Percentiles rank a stretch among this genome's conserved stretches.
phyloP scores from a whole-genome alignment of 2,888 invertebrate genomes.

The Mallateleia sp. region DNA sequence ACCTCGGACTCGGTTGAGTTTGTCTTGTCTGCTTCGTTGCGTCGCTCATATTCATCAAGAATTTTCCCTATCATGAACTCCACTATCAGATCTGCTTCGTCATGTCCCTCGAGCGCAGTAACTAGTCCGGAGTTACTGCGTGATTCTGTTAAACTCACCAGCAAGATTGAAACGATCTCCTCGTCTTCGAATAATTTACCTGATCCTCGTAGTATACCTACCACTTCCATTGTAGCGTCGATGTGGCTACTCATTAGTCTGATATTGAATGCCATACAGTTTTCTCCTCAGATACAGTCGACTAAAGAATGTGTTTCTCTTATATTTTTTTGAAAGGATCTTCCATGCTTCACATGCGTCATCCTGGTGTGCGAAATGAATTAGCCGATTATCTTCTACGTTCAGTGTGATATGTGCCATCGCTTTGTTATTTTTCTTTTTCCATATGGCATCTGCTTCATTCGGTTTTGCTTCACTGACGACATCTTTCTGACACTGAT shows the following conservation, averaged over 20 bases:
- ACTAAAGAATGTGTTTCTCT: constrained; percentile 30
- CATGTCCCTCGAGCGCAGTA: constrained; percentile 72
- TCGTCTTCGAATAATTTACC: constrained; percentile 71
- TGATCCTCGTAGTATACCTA: constrained; percentile 69
- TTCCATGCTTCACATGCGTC: constrained; percentile 61
- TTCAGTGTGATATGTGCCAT: constrained; percentile 60
- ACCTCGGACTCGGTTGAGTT: no score
- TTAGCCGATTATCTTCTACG: constrained; percentile 68
- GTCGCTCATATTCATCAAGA: constrained; percentile 74
- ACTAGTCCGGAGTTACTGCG: constrained; percentile 73
- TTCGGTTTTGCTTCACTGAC: constrained; percentile 40
- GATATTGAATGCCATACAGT: constrained; percentile 38
- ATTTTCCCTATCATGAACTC: constrained; percentile 75
- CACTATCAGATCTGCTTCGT: constrained; percentile 68
- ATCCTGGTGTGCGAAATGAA: constrained; percentile 49
- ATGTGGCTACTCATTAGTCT: constrained; percentile 72
- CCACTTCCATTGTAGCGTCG: constrained; percentile 57
- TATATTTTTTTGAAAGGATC: constrained; percentile 28
- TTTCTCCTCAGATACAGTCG: constrained; percentile 44
- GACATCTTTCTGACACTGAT: constrained; percentile 35
- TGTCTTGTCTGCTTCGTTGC: constrained; percentile 33
- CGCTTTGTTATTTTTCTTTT: constrained; percentile 69
- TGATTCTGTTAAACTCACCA: constrained; percentile 76
- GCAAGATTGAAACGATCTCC: constrained; percentile 70
- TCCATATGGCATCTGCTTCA: constrained; percentile 46